These are phyloP conservation scores for Dryadula phaetusa DNA, from an alignment of 2,888 invertebrate species.

Conservation along the genomic window DNA sequence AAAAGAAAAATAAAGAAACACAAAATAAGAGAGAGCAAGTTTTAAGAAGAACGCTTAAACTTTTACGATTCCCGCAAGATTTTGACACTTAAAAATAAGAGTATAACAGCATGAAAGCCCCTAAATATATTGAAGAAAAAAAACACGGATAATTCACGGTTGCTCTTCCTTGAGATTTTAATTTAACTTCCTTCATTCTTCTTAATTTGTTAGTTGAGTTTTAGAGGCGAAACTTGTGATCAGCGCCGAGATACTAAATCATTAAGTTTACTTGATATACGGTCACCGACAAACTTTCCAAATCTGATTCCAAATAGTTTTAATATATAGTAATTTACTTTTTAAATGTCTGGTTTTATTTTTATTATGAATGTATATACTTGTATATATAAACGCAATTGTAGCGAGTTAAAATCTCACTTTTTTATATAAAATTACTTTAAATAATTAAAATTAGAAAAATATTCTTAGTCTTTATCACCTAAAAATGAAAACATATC, in stretches of 20 bases:
- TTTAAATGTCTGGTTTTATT: not conserved
- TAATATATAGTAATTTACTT: not conserved
- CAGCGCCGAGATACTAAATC: conserved; percentile 39
- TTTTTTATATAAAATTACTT: too few species aligned
- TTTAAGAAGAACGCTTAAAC: conserved; percentile 30
- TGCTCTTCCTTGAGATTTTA: conserved; percentile 69
- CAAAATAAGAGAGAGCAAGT: conserved; percentile 4
- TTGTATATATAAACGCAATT: too few species aligned
- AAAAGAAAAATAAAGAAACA: conserved; percentile 5
- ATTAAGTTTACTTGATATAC: conserved; percentile 40
- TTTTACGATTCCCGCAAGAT: conserved; percentile 39
- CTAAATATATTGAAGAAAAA: conserved; percentile 47
- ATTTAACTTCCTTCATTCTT: conserved; percentile 80
- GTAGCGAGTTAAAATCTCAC: too few species aligned
- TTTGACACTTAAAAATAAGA: conserved; percentile 33
- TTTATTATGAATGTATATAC: not conserved
- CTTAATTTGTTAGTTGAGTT: conserved; percentile 78
- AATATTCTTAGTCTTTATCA: too few species aligned
- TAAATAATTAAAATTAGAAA: too few species aligned
- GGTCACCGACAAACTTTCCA: conserved; percentile 13
- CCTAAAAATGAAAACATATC: too few species aligned
- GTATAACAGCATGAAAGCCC: conserved; percentile 34
- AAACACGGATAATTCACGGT: conserved; percentile 71
- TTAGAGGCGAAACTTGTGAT: conserved; percentile 47
- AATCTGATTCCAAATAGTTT: conserved; percentile 12